Evolutionary conservation across 2,113 vertebrate species (phyloP).

Genomic region (Bubo blakistoni): DNA sequence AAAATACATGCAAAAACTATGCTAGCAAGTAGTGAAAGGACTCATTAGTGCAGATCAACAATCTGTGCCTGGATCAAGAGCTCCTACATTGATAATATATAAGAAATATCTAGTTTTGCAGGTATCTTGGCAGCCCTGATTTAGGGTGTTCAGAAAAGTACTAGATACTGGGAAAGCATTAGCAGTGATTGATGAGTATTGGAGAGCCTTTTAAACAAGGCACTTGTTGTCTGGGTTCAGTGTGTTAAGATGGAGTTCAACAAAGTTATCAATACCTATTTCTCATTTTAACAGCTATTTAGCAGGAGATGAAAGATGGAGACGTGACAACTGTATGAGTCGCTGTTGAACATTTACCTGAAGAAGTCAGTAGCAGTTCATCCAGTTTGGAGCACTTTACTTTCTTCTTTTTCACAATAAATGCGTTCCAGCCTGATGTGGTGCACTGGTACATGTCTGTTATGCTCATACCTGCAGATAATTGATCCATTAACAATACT

Average conservation of each 20-base stretch:
- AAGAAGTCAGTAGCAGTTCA: conserved; percentile 6
- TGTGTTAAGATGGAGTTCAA: background rate
- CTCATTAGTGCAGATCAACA: background rate
- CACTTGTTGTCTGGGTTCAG: background rate
- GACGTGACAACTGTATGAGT: background rate
- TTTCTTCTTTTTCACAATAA: background rate
- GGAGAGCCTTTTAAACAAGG: background rate
- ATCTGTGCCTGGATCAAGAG: background rate
- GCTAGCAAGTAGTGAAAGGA: background rate
- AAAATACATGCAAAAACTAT: background rate
- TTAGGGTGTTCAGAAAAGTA: background rate
- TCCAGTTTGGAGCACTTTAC: conserved; percentile 51
- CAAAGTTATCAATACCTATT: background rate
- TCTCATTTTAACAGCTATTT: background rate
- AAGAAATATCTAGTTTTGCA: background rate
- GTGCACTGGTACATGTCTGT: conserved; percentile 32
- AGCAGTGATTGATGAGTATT: background rate
- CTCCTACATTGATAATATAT: background rate
- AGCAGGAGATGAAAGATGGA: background rate
- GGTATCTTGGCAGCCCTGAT: background rate
- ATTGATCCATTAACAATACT: background rate
- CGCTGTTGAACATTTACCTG: conserved; percentile 57
- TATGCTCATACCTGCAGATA: conserved; percentile 41
- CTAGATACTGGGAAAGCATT: background rate
- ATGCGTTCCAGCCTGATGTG: background rate